phyloP scores from a whole-genome alignment of 2,113 vertebrate genomes.

The Cololabis saira region DNA sequence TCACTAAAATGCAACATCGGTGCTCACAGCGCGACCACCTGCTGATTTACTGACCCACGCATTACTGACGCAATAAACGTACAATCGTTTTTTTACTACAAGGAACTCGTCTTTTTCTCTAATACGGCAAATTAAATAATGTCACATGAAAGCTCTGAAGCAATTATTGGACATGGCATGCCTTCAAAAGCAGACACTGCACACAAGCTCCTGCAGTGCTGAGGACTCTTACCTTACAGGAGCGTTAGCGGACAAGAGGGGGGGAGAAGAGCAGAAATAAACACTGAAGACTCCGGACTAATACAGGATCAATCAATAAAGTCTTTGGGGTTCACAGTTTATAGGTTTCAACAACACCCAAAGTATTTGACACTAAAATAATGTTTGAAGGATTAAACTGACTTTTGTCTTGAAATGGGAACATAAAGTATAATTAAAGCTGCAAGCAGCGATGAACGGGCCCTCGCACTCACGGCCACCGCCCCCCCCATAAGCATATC shows the following conservation, averaged over 20 bases:
- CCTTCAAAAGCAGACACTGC: conserved; percentile 4
- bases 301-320: conserved; percentile 1
- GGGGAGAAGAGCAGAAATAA: conserved; percentile 41
- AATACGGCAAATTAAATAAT: conserved; percentile 4
- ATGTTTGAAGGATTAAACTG: no score
- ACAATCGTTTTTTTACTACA: fast-evolving
- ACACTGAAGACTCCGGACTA: conserved; percentile 8
- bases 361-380: no score
- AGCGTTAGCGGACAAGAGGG: conserved; percentile 35
- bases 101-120: conserved; percentile 3
- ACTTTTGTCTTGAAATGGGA: no score
- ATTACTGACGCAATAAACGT: neutral
- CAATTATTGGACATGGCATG: conserved; percentile 2
- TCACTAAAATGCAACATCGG: no score
- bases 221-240: conserved; percentile 61
- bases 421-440: no score
- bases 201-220: neutral
- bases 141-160: conserved; percentile 9
- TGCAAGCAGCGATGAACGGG: no score
- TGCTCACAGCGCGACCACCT: no score
- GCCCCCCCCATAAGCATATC: no score
- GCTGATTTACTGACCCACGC: no score
- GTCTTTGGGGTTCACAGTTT: no score
- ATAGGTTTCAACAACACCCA: no score
- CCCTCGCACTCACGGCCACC: no score